These are phyloP conservation scores for Alsophila aescularia DNA, from an alignment of 2,888 invertebrate species.

Conservation along the genomic window DNA sequence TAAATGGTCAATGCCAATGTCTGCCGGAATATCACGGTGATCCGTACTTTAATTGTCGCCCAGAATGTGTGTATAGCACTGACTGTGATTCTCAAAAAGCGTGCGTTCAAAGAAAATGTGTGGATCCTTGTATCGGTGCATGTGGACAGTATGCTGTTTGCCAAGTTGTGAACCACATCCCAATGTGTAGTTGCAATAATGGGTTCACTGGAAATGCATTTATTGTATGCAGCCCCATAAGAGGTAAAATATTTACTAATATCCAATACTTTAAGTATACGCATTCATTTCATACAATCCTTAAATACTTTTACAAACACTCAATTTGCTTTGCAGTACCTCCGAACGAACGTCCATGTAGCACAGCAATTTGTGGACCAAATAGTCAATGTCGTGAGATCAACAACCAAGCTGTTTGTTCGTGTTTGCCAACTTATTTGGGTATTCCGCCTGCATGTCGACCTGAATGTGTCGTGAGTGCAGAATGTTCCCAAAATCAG, in stretches of 20 bases:
- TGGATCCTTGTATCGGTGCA: conserved; percentile 89
- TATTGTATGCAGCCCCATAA: conserved; percentile 76
- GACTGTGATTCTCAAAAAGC: conserved; percentile 88
- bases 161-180: conserved; percentile 87
- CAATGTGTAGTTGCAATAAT: conserved; percentile 87
- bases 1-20: conserved; percentile 88
- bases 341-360: conserved; percentile 84
- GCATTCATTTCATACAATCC: not conserved
- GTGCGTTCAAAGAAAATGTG: conserved; percentile 90
- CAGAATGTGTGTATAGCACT: conserved; percentile 91
- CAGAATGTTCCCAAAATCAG: conserved; percentile 87
- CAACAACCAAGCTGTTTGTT: conserved; percentile 88
- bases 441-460: conserved; percentile 90
- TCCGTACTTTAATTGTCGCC: conserved; percentile 89
- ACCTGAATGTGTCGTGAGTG: conserved; percentile 89
- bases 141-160: conserved; percentile 87
- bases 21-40: conserved; percentile 89
- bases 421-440: conserved; percentile 88
- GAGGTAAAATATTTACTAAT: conserved; percentile 69
- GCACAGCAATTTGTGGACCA: conserved; percentile 89
- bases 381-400: conserved; percentile 87
- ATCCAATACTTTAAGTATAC: not conserved
- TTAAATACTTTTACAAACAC: too few species aligned
- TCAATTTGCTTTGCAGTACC: conserved; percentile 45
- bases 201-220: conserved; percentile 86